Evolutionary conservation across 1,140 invertebrate genomes (phyloP).

Genomic region (Zaprionus kolodkinae): DNA sequence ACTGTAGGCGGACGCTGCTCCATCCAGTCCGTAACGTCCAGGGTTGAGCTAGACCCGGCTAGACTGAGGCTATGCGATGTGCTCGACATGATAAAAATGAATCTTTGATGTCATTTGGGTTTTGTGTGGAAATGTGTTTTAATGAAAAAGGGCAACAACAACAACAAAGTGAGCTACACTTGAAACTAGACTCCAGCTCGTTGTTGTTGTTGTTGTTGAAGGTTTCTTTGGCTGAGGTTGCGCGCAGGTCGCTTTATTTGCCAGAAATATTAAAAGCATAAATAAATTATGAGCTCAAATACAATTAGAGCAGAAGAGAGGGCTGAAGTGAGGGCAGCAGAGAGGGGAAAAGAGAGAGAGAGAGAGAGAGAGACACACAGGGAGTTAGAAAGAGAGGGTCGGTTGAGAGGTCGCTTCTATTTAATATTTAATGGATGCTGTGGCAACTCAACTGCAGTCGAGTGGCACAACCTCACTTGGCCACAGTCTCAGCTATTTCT

Average conservation of each 20-base stretch:
- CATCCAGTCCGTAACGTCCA: conserved; percentile 31
- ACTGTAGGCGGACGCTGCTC: conserved; percentile 37
- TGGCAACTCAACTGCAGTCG: conserved; percentile 4
- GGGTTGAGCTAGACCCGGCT: conserved; percentile 28
- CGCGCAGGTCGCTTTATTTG: conserved; percentile 61
- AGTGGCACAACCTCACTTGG: conserved; percentile 3
- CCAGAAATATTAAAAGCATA: conserved; percentile 74
- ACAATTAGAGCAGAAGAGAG: neutral
- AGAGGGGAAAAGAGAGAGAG: neutral
- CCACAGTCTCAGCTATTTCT: neutral
- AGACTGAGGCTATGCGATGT: conserved; percentile 40
- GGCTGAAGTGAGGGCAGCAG: too few relatives aligned
- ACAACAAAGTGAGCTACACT: neutral
- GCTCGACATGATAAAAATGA: conserved; percentile 75
- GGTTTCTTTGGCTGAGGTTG: conserved; percentile 48
- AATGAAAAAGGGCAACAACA: conserved; percentile 62
- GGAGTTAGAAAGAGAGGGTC: neutral
- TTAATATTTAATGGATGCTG: conserved; percentile 6
- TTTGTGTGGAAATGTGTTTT: conserved; percentile 76
- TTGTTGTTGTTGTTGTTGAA: conserved; percentile 72
- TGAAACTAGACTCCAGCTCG: conserved; percentile 45
- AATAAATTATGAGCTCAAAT: conserved; percentile 63
- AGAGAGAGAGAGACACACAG: too few relatives aligned
- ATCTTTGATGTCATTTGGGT: conserved; percentile 81
- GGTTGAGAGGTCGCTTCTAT: neutral